Evolutionary conservation across 1,140 invertebrate genomes (phyloP).

Genomic region (Chionoecetes opilio): DNA sequence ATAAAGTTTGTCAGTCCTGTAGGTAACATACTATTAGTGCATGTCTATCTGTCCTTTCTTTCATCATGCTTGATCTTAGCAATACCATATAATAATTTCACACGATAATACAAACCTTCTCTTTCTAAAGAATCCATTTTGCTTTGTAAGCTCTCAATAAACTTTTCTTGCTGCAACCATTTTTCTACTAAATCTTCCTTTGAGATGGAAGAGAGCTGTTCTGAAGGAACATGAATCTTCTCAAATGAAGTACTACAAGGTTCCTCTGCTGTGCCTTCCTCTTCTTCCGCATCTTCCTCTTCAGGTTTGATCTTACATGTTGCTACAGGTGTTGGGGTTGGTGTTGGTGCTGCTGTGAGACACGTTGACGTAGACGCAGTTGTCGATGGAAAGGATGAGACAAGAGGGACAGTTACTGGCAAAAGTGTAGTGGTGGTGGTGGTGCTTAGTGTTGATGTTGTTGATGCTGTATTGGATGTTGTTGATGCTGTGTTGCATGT

Average conservation of each 20-base stretch:
- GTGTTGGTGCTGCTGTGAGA: neutral
- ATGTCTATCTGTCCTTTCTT: too few relatives aligned
- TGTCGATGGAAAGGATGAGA: neutral
- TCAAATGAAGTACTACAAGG: constrained; percentile 48
- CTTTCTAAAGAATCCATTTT: constrained; percentile 85
- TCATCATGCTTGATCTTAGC: too few relatives aligned
- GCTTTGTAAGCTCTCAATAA: constrained; percentile 85
- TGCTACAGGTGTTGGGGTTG: constrained; percentile 29
- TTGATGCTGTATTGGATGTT: neutral
- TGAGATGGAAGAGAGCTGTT: constrained; percentile 84
- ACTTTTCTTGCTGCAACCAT: constrained; percentile 86
- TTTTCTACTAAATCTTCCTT: constrained; percentile 85
- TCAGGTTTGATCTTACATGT: constrained; percentile 41
- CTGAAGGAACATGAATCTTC: constrained; percentile 84
- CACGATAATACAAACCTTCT: constrained; percentile 81
- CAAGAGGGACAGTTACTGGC: neutral
- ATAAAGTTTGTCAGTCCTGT: too few relatives aligned
- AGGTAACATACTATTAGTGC: too few relatives aligned
- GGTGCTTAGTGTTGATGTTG: neutral
- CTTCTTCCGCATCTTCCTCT: constrained; percentile 62
- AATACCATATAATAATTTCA: neutral
- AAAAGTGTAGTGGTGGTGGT: neutral
- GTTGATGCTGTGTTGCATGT: neutral
- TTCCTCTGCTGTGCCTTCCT: constrained; percentile 53
- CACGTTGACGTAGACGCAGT: constrained; percentile 3